phyloP scores from a whole-genome alignment of 1,140 invertebrate genomes.

The Cotesia typhae region DNA sequence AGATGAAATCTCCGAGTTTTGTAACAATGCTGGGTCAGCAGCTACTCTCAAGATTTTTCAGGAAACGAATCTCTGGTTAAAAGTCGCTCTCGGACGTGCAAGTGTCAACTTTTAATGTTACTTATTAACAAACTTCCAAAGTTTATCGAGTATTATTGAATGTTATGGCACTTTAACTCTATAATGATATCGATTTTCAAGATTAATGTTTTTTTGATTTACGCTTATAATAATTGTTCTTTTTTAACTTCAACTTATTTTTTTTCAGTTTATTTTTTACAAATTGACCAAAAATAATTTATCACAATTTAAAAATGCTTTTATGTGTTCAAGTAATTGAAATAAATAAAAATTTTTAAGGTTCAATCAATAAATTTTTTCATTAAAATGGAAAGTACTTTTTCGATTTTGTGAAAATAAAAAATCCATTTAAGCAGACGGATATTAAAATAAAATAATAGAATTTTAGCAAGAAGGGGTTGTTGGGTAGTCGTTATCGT shows the following conservation, averaged over 20 bases:
- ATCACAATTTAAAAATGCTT: too few relatives aligned
- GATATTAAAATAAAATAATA: neutral
- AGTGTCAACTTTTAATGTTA: conserved; percentile 39
- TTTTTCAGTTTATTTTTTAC: too few relatives aligned
- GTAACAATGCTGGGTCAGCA: conserved; percentile 36
- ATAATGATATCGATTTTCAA: too few relatives aligned
- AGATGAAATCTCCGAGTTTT: neutral
- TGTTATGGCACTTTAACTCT: too few relatives aligned
- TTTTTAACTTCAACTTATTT: too few relatives aligned
- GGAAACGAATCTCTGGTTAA: conserved; percentile 20
- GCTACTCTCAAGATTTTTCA: conserved; percentile 28
- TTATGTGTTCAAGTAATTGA: too few relatives aligned
- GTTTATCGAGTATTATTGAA: neutral
- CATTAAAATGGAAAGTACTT: too few relatives aligned
- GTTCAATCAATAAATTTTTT: too few relatives aligned
- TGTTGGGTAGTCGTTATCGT: neutral
- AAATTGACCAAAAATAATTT: too few relatives aligned
- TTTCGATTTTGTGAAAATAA: neutral
- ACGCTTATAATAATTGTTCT: too few relatives aligned
- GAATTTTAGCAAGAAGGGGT: neutral
- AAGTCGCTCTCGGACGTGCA: neutral
- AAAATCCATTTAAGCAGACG: neutral
- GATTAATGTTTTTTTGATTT: too few relatives aligned
- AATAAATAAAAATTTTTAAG: too few relatives aligned
- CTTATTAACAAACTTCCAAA: conserved; percentile 12